Evolutionary conservation across 2,113 vertebrate species (phyloP).

Genomic region (Ornithorhynchus anatinus): DNA sequence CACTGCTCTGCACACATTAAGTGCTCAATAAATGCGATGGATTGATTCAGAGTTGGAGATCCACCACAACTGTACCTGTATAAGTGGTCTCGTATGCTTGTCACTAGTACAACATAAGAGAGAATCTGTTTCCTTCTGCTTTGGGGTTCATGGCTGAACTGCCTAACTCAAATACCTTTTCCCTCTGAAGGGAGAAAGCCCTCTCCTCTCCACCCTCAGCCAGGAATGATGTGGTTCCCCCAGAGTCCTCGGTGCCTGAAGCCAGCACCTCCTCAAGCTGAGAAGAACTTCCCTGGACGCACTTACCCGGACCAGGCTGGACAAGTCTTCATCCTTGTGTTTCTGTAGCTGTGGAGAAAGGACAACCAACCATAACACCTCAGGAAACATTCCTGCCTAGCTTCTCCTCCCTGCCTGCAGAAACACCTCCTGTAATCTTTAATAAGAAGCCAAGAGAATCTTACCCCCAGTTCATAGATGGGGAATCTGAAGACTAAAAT

Average conservation of each 20-base stretch:
- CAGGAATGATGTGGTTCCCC: background rate
- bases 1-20: too few relatives aligned
- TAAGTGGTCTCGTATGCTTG: too few relatives aligned
- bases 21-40: too few relatives aligned
- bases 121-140: background rate
- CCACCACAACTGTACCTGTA: too few relatives aligned
- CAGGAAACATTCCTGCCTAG: too few relatives aligned
- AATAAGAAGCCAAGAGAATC: too few relatives aligned
- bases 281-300: background rate
- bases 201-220: too few relatives aligned
- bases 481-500: background rate
- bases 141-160: background rate
- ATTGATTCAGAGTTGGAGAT: too few relatives aligned
- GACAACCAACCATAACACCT: background rate
- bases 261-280: background rate
- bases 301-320: constrained; percentile 92
- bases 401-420: background rate
- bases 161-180: too few relatives aligned
- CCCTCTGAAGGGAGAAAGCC: background rate
- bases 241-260: background rate
- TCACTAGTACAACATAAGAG: background rate
- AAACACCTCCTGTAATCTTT: background rate
- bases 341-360: constrained; percentile 85
- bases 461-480: background rate
- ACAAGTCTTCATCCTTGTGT: constrained; percentile 97